A percentile compares a stretch with the other conserved stretches of the same genome.
These are phyloP conservation scores for Nineta flava DNA, from an alignment of 2,888 invertebrate genomes.

Conservation along the genomic window DNA sequence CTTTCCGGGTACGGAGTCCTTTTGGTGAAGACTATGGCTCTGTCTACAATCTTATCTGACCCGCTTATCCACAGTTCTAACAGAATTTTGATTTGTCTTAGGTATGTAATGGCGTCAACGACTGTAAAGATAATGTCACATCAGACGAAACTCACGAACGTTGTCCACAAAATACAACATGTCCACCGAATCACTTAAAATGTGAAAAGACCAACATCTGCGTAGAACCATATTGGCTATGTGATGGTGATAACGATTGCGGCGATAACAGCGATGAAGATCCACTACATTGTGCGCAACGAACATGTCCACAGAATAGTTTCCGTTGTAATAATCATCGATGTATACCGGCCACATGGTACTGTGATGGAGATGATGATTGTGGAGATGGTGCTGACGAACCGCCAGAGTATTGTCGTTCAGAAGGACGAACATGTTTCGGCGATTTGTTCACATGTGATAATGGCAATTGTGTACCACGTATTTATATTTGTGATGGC, in stretches of 20 bases:
- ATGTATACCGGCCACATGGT: conserved; percentile 91
- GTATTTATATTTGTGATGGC: conserved; percentile 87
- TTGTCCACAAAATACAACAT: conserved; percentile 76
- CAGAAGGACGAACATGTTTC: conserved; percentile 85
- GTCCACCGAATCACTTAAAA: conserved; percentile 77
- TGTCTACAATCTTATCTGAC: too few species aligned
- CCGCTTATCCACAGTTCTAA: too few species aligned
- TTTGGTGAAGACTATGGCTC: too few species aligned
- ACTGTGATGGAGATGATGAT: conserved; percentile 93
- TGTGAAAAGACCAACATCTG: conserved; percentile 92
- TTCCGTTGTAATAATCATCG: conserved; percentile 83
- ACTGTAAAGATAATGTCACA: conserved; percentile 83
- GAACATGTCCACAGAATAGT: conserved; percentile 81
- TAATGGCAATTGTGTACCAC: conserved; percentile 89
- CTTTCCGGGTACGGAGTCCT: too few species aligned
- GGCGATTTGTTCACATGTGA: conserved; percentile 92
- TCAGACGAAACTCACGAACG: conserved; percentile 82
- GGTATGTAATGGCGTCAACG: conserved; percentile 83
- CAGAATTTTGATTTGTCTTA: conserved; percentile 13
- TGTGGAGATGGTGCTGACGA: conserved; percentile 84
- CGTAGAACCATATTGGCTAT: conserved; percentile 94
- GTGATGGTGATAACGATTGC: conserved; percentile 94
- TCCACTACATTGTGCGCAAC: conserved; percentile 71
- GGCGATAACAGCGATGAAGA: conserved; percentile 91
- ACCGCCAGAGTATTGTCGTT: conserved; percentile 84